phyloP scores from a whole-genome alignment of 2,113 vertebrate species.

The Orientallactaga bullata region DNA sequence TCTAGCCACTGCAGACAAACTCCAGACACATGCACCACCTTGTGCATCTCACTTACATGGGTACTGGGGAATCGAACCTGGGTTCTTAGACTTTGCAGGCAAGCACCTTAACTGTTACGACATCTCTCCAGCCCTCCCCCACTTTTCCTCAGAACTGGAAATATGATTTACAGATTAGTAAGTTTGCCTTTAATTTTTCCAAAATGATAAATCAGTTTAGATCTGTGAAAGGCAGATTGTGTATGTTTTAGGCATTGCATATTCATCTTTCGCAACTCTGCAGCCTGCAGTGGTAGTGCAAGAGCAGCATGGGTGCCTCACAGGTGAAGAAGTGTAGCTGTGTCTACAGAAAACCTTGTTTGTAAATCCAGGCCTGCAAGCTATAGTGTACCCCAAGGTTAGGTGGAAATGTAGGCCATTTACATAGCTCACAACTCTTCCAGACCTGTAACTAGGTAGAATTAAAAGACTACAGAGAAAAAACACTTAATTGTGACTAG shows the following conservation, averaged over 20 bases:
- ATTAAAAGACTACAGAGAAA: constrained; percentile 28
- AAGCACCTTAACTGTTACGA: too few relatives aligned
- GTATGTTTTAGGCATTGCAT: background rate
- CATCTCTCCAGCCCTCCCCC: background rate
- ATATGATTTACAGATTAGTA: background rate
- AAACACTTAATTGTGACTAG: background rate
- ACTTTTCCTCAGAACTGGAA: constrained; percentile 15
- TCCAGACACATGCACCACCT: too few relatives aligned
- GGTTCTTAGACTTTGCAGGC: too few relatives aligned
- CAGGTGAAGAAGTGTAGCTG: accelerated
- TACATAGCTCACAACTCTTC: background rate
- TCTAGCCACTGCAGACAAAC: too few relatives aligned
- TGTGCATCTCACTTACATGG: too few relatives aligned
- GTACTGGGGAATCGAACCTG: too few relatives aligned
- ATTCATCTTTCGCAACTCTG: too few relatives aligned
- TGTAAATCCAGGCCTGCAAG: background rate
- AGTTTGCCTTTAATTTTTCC: constrained; percentile 7
- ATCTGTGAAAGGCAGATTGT: background rate
- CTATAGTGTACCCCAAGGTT: background rate
- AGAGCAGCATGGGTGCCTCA: accelerated
- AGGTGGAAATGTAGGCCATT: background rate
- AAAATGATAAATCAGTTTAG: background rate
- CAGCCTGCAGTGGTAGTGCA: background rate
- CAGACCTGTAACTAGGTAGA: constrained; percentile 40
- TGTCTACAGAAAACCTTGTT: background rate